A percentile compares a stretch with the other conserved stretches of the same genome.
These are phyloP conservation scores for Scelioninae gen. 2 DNA, from an alignment of 2,888 invertebrate species.

Conservation along the genomic window DNA sequence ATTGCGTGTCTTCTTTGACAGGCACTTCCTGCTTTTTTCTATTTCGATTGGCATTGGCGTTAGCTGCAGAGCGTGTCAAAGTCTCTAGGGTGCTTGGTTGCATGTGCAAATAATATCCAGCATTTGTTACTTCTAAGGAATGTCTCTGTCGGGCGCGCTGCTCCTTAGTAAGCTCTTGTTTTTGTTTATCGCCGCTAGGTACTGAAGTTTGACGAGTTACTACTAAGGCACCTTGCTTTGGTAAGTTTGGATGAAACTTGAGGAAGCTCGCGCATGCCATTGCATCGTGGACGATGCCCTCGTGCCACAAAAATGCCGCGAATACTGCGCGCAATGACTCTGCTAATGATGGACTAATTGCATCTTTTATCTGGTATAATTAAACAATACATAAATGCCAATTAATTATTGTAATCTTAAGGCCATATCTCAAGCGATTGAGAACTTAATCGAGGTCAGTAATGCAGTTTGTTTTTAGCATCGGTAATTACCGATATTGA, in stretches of 20 bases:
- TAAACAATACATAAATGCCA: too few species aligned
- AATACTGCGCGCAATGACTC: slow-evolving; percentile 96
- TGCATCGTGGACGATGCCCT: slow-evolving; percentile 97
- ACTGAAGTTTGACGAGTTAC: slow-evolving; percentile 79
- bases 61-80: slow-evolving; percentile 85
- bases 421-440: too few species aligned
- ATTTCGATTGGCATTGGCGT: slow-evolving; percentile 85
- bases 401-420: too few species aligned
- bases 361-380: slow-evolving; percentile 85
- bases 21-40: slow-evolving; percentile 77
- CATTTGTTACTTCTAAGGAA: slow-evolving; percentile 88
- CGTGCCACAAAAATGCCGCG: slow-evolving; percentile 97
- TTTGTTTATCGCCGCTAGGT: slow-evolving; percentile 74
- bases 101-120: slow-evolving; percentile 85
- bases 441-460: too few species aligned
- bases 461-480: too few species aligned
- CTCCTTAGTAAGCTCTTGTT: slow-evolving; percentile 77
- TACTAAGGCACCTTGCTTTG: slow-evolving; percentile 87
- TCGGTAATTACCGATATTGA: too few species aligned
- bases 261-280: slow-evolving; percentile 98
- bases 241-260: slow-evolving; percentile 92
- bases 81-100: slow-evolving; percentile 87
- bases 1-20: slow-evolving; percentile 78
- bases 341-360: slow-evolving; percentile 93
- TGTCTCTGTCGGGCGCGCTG: slow-evolving; percentile 86